Conservation (phyloP, 1,140 invertebrate species). For the Druon quercuslanigerum region DNA sequence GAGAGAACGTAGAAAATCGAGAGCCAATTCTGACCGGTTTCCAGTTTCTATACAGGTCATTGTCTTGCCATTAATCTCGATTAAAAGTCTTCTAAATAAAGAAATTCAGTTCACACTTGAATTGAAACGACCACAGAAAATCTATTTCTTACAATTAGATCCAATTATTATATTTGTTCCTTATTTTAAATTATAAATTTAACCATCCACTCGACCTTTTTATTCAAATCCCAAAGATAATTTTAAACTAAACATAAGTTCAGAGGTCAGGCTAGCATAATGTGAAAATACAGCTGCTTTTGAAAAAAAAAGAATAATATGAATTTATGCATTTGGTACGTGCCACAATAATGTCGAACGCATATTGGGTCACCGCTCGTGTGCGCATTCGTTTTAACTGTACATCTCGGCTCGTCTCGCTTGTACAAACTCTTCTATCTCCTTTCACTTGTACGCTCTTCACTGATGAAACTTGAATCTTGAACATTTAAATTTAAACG, state of each 20-base stretch:
- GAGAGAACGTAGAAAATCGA: constrained; percentile 52
- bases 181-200: too few relatives aligned
- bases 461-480: constrained; percentile 19
- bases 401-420: constrained; percentile 36
- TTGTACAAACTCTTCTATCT: constrained; percentile 13
- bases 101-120: too few relatives aligned
- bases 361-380: constrained; percentile 34
- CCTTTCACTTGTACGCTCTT: not conserved
- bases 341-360: constrained; percentile 31
- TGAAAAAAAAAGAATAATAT: constrained; percentile 2
- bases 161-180: too few relatives aligned
- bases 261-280: too few relatives aligned
- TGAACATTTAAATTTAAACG: not conserved
- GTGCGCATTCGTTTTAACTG: constrained; percentile 46
- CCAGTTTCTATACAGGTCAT: constrained; percentile 32
- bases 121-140: too few relatives aligned
- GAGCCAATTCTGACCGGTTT: constrained; percentile 50
- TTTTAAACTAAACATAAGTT: too few relatives aligned
- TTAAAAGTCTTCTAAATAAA: not conserved
- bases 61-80: constrained; percentile 9
- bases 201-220: too few relatives aligned
- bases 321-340: constrained; percentile 37
- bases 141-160: too few relatives aligned
- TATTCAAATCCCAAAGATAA: too few relatives aligned
- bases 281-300: not conserved